Base-by-base conservation (phyloP, 2,888 invertebrate genomes). In the Copidosoma aretas region DNA sequence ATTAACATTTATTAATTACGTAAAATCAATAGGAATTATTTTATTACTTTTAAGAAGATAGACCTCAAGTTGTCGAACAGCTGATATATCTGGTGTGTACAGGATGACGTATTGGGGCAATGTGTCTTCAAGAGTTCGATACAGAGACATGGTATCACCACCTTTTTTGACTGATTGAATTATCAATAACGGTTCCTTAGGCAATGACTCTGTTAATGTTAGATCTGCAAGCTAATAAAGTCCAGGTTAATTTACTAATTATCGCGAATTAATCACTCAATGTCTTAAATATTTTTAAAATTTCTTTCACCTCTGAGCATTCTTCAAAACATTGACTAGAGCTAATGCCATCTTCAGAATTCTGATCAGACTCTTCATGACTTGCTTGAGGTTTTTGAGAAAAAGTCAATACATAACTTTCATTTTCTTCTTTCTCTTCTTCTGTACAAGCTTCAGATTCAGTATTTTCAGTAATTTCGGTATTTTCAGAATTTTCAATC, bases 41-140 rank as follows among this genome's bases (percentile, higher is more conserved):
- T 46, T 14, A 12, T 15, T 17, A 46, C 12, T 46, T 8, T 32
- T 32, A 32, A 32, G 8, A 32, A 32, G 8, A 32, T 32, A 32
- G 32, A 95, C 89, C 87, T 98, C 98, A 67, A 98, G 88, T 83
- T 96, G 94, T 25, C 98, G 86, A 12, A 98, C 91, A 24, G 94
- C 91, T 0, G 92, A 88, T 73, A 98, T 89, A 79, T 97, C 95
- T 64, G 91, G 89, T 79, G 96, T 94, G 84, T 98, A 98, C 86
- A 98, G 88, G 41, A 98, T 88, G 1, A 98, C 89, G 83, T 92
- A 95, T 75, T 89, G 89, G 0, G 98, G 98, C 59, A 87, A 85
- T 8, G 91, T 79, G 53, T 89, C 87, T 56, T 89, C 86, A 63
- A 97, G 84, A 14, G 90, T 89, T 65, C 88, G 87, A 73, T 91